Evolutionary conservation across 2,797 vertebrate genomes (phyloP), one percentile per base, ranked within the genome.

Genomic region (Masticophis lateralis): DNA sequence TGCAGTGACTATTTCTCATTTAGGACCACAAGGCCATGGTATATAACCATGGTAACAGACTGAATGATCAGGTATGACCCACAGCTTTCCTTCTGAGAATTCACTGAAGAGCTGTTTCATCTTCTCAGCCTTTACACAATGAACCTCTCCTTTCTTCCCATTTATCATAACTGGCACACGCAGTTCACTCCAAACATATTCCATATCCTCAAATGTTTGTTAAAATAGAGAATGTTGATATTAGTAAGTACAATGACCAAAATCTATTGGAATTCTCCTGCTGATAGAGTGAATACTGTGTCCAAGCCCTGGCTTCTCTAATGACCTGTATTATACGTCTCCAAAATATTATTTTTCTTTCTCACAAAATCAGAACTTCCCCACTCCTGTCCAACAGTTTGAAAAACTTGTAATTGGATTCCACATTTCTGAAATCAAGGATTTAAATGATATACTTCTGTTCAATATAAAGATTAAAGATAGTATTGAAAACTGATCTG

Each of bases 1-100:
- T 91, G 61, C 90, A 89, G 90, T 32, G 43, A 91, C 57, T 63
- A 69, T 57, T 83, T 91, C 87, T 51, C 87, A 63, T 83, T 89
- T 87, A 55, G 43, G 88, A 57, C 87, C 87, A 90, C 22, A 13
- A 61, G 57, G 14, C 47, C 61, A 66, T 66, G 11, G 61, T n/a
- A 61, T 59, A 93, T 89, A 93, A 86, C 90, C 90, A 93, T 89
- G 91, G 93, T 91, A 89, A 91, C 90, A 89, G 87, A 69, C 86
- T 43, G 55, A 53, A 63, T 87, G 63, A 87, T 18, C 63, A 93
- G 56, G 86, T 91, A 79, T 55, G 60, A 83, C 43, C 37, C 16
- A 88, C 74, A 79, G 5, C 55, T 47, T 83, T 88, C 86, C 60
- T 43, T 88, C 88, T 13, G 37, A 66, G 14, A 91, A 69, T 88